These are phyloP conservation scores for Brachionus sp. DNA, from an alignment of 1,140 invertebrate genomes.

Conservation along the genomic window DNA sequence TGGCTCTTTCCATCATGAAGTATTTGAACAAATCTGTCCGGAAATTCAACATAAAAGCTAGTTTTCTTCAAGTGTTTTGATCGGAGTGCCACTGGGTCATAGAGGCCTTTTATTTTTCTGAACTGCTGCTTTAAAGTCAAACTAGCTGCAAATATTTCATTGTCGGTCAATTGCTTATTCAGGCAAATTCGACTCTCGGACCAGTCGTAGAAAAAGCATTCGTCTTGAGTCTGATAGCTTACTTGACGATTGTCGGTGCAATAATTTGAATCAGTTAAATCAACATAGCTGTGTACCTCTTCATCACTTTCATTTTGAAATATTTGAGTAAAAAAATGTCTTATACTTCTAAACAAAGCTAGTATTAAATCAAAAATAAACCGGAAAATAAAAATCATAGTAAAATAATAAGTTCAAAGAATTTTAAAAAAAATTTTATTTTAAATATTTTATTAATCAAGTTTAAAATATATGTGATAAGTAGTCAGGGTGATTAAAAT, in stretches of 20 bases:
- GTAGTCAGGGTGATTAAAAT: background rate
- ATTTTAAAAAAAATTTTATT: background rate
- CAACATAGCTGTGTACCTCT: background rate
- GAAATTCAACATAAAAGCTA: background rate
- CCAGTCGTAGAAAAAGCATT: background rate
- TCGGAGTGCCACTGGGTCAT: background rate
- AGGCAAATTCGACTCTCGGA: background rate
- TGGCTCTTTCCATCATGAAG: background rate
- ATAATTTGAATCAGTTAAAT: background rate
- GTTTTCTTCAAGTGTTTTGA: background rate
- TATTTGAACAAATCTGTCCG: conserved; percentile 2
- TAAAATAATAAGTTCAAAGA: too few relatives aligned
- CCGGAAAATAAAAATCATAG: background rate
- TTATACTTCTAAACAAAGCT: background rate
- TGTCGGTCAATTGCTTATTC: background rate
- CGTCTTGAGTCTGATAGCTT: background rate
- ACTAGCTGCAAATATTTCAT: conserved; percentile 1
- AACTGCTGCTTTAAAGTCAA: background rate
- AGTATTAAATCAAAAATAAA: background rate
- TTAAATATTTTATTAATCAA: background rate
- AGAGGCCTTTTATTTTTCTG: background rate
- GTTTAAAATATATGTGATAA: background rate
- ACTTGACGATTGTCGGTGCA: background rate
- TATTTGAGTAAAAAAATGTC: background rate
- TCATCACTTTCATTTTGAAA: background rate